phyloP scores from a whole-genome alignment of 2,797 vertebrate species.

The Monodelphis domestica region DNA sequence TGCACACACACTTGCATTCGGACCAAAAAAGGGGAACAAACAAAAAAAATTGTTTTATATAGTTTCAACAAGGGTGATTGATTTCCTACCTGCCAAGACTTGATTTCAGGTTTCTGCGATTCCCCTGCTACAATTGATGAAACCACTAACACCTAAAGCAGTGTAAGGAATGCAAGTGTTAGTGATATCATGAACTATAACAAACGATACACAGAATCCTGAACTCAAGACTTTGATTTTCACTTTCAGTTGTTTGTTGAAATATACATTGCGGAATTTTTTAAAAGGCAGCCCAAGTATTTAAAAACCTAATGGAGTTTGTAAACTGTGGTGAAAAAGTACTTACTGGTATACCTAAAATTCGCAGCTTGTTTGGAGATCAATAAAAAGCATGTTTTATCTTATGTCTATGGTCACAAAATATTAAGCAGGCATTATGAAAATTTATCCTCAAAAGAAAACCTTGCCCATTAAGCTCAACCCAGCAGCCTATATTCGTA shows the following conservation, averaged over 20 bases:
- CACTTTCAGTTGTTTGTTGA: conserved; percentile 66
- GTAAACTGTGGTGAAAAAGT: conserved; percentile 43
- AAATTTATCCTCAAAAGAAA: conserved; percentile 71
- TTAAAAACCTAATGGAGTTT: conserved; percentile 50
- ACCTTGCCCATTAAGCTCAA: conserved; percentile 57
- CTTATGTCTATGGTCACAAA: conserved; percentile 63
- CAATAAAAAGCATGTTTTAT: conserved; percentile 61
- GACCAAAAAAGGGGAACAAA: conserved; percentile 73
- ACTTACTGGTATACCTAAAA: conserved; percentile 59
- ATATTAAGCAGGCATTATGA: conserved; percentile 55
- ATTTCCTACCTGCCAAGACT: conserved; percentile 72
- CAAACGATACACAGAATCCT: conserved; percentile 74
- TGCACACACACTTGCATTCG: conserved; percentile 56
- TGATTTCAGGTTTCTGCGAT: conserved; percentile 79
- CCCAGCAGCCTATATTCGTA: conserved; percentile 56
- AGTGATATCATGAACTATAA: conserved; percentile 76
- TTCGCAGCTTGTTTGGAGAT: background rate
- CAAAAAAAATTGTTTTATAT: conserved; percentile 68
- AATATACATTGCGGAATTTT: conserved; percentile 56
- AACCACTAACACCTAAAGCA: conserved; percentile 78
- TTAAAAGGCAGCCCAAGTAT: conserved; percentile 59
- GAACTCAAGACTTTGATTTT: conserved; percentile 77
- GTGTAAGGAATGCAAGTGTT: conserved; percentile 76
- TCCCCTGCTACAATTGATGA: conserved; percentile 78
- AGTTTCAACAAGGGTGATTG: conserved; percentile 74